These are phyloP conservation scores for Gallinago nigripennis DNA, from an alignment of 2,797 vertebrate species.

Conservation along the genomic window DNA sequence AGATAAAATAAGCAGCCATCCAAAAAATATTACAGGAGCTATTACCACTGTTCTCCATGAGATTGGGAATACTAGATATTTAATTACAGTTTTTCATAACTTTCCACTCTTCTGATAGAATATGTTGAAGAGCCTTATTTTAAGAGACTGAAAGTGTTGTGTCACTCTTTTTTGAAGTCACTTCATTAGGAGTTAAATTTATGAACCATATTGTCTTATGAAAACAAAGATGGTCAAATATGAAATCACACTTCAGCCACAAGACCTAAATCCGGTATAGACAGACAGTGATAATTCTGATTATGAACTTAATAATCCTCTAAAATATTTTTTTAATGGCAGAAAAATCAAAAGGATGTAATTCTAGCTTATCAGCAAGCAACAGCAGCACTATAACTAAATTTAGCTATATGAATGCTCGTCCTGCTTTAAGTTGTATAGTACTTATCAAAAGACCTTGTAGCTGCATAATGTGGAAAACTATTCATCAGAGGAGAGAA, in stretches of 20 bases:
- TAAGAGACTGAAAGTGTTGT: background rate
- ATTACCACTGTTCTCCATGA: background rate
- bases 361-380: slow-evolving; percentile 67
- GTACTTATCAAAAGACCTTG: slow-evolving; percentile 44
- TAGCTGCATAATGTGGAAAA: background rate
- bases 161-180: background rate
- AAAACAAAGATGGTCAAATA: slow-evolving; percentile 54
- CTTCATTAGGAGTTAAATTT: slow-evolving; percentile 29
- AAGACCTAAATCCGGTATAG: slow-evolving; percentile 20
- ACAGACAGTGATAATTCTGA: slow-evolving; percentile 52
- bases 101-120: background rate
- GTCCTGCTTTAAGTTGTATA: slow-evolving; percentile 10
- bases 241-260: slow-evolving; percentile 43
- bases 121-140: background rate
- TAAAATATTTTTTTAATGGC: slow-evolving; percentile 58
- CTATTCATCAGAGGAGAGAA: background rate
- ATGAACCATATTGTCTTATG: slow-evolving; percentile 16
- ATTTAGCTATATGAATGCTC: slow-evolving; percentile 44
- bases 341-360: slow-evolving; percentile 56
- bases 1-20: background rate
- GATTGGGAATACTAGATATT: background rate
- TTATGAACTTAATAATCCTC: slow-evolving; percentile 58
- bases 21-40: background rate
- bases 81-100: background rate
- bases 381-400: slow-evolving; percentile 34